Percentiles rank a stretch among this genome's conserved stretches.
Conservation (phyloP, 2,888 invertebrate genomes). For the Leucophenga maculata region DNA sequence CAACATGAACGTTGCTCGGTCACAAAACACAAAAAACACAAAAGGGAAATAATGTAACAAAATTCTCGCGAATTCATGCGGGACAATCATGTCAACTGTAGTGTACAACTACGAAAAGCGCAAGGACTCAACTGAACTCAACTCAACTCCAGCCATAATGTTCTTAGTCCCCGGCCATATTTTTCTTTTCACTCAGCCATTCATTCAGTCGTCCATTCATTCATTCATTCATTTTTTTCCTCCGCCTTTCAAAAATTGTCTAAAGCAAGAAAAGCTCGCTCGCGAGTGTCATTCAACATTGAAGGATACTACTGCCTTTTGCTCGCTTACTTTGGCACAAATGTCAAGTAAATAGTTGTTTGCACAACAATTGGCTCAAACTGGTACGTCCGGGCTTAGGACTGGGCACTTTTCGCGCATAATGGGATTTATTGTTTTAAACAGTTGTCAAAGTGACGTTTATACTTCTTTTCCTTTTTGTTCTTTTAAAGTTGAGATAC, state of each 20-base stretch:
- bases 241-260: conserved; percentile 8
- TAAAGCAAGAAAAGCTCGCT: neutral
- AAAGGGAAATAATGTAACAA: conserved; percentile 12
- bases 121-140: neutral
- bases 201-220: neutral
- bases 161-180: too few relatives aligned
- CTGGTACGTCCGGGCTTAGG: neutral
- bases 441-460: conserved; percentile 11
- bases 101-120: conserved; percentile 8
- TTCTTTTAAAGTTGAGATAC: neutral
- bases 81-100: conserved; percentile 8
- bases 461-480: neutral
- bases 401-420: neutral
- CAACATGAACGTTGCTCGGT: neutral
- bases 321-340: conserved; percentile 21
- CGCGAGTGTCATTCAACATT: conserved; percentile 18
- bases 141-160: too few relatives aligned
- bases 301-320: neutral
- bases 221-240: neutral
- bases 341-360: conserved; percentile 49
- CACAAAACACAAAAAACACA: conserved; percentile 5
- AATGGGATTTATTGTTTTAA: conserved; percentile 18
- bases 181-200: neutral
- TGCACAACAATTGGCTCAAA: conserved; percentile 50
- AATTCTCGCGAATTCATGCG: conserved; percentile 19